Evolutionary conservation across 2,797 vertebrate species (phyloP).

Genomic region (Danio aesculapii): DNA sequence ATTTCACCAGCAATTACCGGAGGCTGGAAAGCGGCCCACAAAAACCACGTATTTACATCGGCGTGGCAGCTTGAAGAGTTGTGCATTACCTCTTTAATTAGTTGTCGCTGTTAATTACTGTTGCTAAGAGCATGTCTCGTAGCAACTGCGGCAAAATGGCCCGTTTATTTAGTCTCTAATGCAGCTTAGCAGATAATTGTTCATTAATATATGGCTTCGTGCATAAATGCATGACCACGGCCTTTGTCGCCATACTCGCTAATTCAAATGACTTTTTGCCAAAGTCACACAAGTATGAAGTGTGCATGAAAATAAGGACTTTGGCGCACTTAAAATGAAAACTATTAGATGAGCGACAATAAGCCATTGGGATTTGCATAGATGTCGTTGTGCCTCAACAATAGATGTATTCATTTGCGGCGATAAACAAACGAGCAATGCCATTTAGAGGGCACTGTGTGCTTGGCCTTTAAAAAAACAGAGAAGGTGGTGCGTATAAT

Average conservation of each 20-base stretch:
- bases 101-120: conserved; percentile 55
- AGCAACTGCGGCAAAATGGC: conserved; percentile 43
- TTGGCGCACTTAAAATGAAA: conserved; percentile 31
- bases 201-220: conserved; percentile 66
- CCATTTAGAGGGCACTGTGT: conserved; percentile 22
- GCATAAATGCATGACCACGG: conserved; percentile 59
- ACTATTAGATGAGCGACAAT: conserved; percentile 44
- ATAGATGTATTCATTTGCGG: conserved; percentile 19
- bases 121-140: conserved; percentile 47
- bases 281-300: conserved; percentile 51
- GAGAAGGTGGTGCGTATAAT: conserved; percentile 14
- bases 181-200: conserved; percentile 55
- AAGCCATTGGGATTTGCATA: conserved; percentile 52
- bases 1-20: background rate
- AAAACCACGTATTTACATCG: conserved; percentile 1
- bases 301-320: conserved; percentile 36
- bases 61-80: conserved; percentile 5
- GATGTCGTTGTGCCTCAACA: background rate
- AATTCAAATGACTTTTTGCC: conserved; percentile 63
- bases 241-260: conserved; percentile 64
- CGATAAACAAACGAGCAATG: conserved; percentile 15
- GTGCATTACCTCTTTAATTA: conserved; percentile 53
- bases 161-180: conserved; percentile 51
- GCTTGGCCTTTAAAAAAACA: conserved; percentile 24
- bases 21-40: background rate